Base-by-base conservation (phyloP, 1,140 invertebrate species). In the Euwallacea fornicatus region DNA sequence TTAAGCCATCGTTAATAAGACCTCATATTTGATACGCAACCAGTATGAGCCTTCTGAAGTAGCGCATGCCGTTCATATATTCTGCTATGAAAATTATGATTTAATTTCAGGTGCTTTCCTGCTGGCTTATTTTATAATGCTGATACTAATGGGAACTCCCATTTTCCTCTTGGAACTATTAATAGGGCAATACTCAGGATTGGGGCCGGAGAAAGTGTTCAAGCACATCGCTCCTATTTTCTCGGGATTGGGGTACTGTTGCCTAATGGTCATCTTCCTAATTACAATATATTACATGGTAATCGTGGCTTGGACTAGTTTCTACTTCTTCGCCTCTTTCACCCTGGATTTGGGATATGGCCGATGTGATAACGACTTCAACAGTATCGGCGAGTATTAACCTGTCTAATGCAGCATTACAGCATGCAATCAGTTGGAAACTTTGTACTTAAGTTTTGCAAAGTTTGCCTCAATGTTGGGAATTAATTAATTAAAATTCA, bases 231-330 rank as follows among this genome's bases (percentile, higher is more conserved):
- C 85, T 3, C 88, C 89, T 2, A 84, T 87, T 56, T 88, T 89
- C 77, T 84, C 82, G 69, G 88, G 88, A 1, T 78, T 91, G 0
- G 90, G 90, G 7, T 87, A 90, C 63, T 89, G 87, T 61, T 88
- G 87, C 7, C 80, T 91, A 11, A 86, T 94, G 9, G 91, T 95
- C 64, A 93, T 94, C 0, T 86, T 86, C 33, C 85, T 93, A 75
- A 86, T 95, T 41, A 91, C 91, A 56, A 87, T 93, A 7, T 95
- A 94, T 78, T 95, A 93, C 79, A 93, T 93, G 85, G 86, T 94
- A 7, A 91, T 95, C 55, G 87, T 94, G 0, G 86, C 90, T 0
- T 94, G 92, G 92, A 89, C 88, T 0, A 76, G 93, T 41, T 91
- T 90, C 78, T 94, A 93, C 76, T 87, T 91, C 0, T 87, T 91